A percentile compares a stretch with the other conserved stretches of the same genome.
phyloP scores from a whole-genome alignment of 1,140 invertebrate genomes.

The Platyura marginata region DNA sequence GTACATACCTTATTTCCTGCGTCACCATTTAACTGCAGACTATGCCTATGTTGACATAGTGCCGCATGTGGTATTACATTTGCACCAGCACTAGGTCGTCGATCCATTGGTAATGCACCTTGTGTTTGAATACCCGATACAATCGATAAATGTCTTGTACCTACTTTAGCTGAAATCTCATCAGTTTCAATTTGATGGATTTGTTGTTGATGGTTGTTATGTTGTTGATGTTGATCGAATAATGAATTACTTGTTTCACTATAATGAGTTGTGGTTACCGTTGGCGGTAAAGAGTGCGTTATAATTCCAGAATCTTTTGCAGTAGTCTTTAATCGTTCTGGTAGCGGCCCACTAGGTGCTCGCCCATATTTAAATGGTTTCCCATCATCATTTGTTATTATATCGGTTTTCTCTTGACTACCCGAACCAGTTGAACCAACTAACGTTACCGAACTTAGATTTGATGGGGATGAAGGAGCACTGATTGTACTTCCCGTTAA shows the following conservation, averaged over 20 bases:
- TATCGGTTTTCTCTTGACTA: slow-evolving; percentile 6
- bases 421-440: slow-evolving; percentile 31
- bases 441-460: slow-evolving; percentile 48
- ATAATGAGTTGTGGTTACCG: slow-evolving; percentile 1
- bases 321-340: slow-evolving; percentile 4
- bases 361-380: slow-evolving; percentile 2
- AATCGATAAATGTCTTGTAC: background rate
- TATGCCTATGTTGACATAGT: slow-evolving; percentile 4
- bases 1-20: no score
- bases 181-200: background rate
- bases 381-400: background rate
- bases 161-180: background rate
- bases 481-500: slow-evolving; percentile 42
- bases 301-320: background rate
- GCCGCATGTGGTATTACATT: slow-evolving; percentile 5
- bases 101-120: background rate
- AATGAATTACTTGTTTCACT: background rate
- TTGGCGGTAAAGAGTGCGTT: background rate
- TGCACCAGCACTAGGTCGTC: slow-evolving; percentile 4
- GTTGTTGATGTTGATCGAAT: background rate
- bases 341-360: slow-evolving; percentile 5
- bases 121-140: background rate
- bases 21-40: slow-evolving; percentile 3
- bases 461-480: slow-evolving; percentile 48
- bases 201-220: background rate